These are phyloP conservation scores for Heliocidaris erythrogramma DNA, from an alignment of 35 echinoderm and acorn worm genomes.

Conservation along the genomic window DNA sequence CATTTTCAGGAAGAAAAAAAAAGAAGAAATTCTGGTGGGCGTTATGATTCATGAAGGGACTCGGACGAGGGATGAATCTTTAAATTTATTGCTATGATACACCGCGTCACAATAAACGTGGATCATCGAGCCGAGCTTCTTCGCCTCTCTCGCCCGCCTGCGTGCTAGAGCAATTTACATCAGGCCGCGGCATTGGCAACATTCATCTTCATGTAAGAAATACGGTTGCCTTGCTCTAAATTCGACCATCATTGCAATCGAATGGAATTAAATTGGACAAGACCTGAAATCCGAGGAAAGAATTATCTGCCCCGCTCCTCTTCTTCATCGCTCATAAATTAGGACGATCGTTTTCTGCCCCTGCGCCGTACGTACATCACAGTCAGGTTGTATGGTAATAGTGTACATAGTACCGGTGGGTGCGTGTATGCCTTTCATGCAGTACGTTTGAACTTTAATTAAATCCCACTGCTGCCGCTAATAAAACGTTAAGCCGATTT, in stretches of 20 bases:
- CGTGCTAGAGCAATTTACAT: slow-evolving; percentile 23
- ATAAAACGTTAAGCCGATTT: not conserved
- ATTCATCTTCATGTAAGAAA: slow-evolving; percentile 19
- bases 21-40: not conserved
- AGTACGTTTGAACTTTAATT: not conserved
- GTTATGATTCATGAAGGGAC: not conserved
- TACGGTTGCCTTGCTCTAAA: slow-evolving; percentile 20
- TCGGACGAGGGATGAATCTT: not conserved
- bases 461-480: not conserved
- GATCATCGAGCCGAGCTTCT: not conserved
- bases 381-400: not conserved
- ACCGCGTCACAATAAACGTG: not conserved
- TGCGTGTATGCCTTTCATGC: not conserved
- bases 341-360: not conserved
- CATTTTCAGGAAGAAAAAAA: not conserved
- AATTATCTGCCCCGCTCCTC: slow-evolving; percentile 8
- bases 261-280: slow-evolving; percentile 30
- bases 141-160: not conserved
- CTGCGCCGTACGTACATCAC: not conserved
- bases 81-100: slow-evolving; percentile 6
- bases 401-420: not conserved
- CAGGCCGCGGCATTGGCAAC: not conserved
- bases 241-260: slow-evolving; percentile 20
- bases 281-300: slow-evolving; percentile 8
- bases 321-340: slow-evolving; percentile 2